A percentile compares a stretch with the other conserved stretches of the same genome.
Evolutionary conservation across 2,888 invertebrate species (phyloP).

Genomic region (Barypeithes pellucidus): DNA sequence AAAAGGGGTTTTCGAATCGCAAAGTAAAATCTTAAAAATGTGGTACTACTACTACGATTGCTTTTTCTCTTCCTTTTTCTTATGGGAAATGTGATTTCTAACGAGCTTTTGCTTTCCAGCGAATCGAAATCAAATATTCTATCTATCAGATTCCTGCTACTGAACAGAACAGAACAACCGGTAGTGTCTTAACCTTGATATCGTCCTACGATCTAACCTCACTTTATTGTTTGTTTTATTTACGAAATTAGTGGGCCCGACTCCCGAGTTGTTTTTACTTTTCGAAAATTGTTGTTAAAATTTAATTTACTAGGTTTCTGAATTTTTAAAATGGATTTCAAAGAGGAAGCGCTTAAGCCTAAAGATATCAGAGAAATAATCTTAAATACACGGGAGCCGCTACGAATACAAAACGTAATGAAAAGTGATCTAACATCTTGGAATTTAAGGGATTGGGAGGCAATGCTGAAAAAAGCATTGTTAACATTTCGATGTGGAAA

Average conservation of each 20-base stretch:
- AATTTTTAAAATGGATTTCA: background rate
- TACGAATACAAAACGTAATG: constrained; percentile 74
- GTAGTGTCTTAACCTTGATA: no score
- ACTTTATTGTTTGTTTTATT: background rate
- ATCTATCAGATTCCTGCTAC: no score
- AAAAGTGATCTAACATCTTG: constrained; percentile 77
- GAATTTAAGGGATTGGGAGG: constrained; percentile 76
- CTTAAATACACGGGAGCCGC: constrained; percentile 65
- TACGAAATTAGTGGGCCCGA: background rate
- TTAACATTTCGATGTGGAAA: constrained; percentile 75
- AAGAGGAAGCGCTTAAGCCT: background rate
- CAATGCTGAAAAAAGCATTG: constrained; percentile 73
- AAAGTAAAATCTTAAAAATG: no score
- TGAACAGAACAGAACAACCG: no score
- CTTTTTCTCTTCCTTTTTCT: no score
- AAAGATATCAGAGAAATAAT: constrained; percentile 28
- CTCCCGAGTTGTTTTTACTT: background rate
- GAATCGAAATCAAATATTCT: no score
- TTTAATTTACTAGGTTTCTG: background rate
- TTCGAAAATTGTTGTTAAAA: background rate
- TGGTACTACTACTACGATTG: no score
- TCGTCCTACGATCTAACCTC: background rate
- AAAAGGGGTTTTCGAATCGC: no score
- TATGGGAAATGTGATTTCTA: no score
- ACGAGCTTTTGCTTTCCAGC: no score